A percentile compares a stretch with the other conserved stretches of the same genome.
Conservation (phyloP, 1,140 invertebrate genomes). For the Olivierus martensii region DNA sequence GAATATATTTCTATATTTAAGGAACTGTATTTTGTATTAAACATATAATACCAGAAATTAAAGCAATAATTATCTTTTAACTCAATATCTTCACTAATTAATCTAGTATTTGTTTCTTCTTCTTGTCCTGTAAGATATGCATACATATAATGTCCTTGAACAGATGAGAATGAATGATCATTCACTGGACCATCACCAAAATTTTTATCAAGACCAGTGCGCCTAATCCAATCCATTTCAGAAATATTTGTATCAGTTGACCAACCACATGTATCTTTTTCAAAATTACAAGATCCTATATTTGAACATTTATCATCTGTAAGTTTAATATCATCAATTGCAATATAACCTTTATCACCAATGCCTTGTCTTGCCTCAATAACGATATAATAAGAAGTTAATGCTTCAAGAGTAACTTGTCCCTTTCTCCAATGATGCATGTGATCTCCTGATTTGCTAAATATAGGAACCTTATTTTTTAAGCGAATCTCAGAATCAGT, state of each 20-base stretch:
- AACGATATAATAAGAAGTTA: conserved; percentile 10
- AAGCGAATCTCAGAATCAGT: conserved; percentile 9
- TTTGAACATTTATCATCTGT: conserved; percentile 13
- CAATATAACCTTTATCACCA: conserved; percentile 15
- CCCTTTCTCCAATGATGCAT: conserved; percentile 12
- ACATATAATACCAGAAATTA: conserved; percentile 12
- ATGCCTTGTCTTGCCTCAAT: conserved; percentile 12
- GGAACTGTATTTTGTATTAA: conserved; percentile 6
- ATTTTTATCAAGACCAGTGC: conserved; percentile 4
- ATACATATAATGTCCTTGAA: conserved; percentile 19
- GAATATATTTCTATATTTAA: conserved; percentile 1
- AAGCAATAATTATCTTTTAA: conserved; percentile 5
- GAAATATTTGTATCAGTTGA: conserved; percentile 3
- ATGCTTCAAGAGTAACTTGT: conserved; percentile 5
- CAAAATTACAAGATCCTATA: conserved; percentile 13
- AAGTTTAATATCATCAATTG: conserved; percentile 17
- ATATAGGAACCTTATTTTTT: conserved; percentile 10
- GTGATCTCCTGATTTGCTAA: conserved; percentile 11
- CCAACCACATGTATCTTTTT: conserved; percentile 19
- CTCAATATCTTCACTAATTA: conserved; percentile 15
- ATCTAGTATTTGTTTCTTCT: background rate
- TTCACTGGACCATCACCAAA: conserved; percentile 10
- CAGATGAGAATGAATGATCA: conserved; percentile 9
- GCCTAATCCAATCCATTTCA: conserved; percentile 9
- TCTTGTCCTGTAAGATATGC: conserved; percentile 3